Conservation (phyloP, 2,888 invertebrate genomes). For the Brachyptera putata region DNA sequence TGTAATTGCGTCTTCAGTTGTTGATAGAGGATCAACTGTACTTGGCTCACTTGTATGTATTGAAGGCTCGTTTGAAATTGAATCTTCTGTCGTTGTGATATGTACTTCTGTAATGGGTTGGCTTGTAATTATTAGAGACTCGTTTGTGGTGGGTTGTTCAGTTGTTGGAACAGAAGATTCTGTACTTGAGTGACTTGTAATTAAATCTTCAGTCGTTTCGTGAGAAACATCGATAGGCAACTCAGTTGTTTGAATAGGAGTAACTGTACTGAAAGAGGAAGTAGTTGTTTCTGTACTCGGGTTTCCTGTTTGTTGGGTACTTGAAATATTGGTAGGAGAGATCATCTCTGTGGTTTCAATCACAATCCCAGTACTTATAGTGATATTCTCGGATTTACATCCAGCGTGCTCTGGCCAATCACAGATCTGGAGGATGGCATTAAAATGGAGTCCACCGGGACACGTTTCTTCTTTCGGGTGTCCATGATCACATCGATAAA, state of each 20-base stretch:
- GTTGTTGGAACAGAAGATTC: background rate
- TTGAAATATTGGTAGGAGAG: background rate
- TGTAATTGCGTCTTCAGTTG: background rate
- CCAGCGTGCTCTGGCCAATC: background rate
- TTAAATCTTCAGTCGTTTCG: background rate
- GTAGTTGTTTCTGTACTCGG: background rate
- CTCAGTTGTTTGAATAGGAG: background rate
- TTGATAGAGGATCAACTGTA: background rate
- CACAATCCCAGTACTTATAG: background rate
- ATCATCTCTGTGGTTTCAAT: background rate
- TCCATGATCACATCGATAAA: conserved; percentile 1
- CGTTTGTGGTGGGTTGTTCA: too few relatives aligned
- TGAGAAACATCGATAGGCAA: too few relatives aligned
- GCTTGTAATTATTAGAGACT: background rate
- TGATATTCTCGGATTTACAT: too few relatives aligned
- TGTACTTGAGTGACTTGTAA: background rate
- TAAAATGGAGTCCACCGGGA: background rate
- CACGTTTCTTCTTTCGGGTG: background rate
- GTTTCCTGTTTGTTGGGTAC: background rate
- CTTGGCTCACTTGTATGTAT: background rate
- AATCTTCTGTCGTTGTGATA: background rate
- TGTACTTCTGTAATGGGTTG: background rate
- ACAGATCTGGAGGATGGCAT: background rate
- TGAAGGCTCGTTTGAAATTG: background rate
- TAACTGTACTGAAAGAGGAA: background rate